Percentiles rank a stretch among this genome's conserved stretches.
Evolutionary conservation across 2,797 vertebrate genomes (phyloP).

Genomic region (Botia almorhae): DNA sequence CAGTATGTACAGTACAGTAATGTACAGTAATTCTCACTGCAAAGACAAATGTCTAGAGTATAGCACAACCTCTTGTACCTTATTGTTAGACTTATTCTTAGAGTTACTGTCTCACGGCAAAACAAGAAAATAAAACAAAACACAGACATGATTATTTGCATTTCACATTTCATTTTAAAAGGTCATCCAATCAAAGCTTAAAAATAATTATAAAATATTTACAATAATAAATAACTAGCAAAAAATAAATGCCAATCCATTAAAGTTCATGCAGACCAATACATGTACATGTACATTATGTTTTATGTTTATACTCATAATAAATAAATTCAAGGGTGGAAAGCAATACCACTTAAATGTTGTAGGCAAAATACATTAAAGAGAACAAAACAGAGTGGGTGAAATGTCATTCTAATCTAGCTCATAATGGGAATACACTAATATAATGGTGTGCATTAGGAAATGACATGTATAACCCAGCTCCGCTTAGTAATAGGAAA

Average conservation of each 20-base stretch:
- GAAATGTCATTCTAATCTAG: conserved; percentile 4
- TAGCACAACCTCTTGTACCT: no score
- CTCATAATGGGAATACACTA: conserved; percentile 1
- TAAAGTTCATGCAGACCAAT: not conserved
- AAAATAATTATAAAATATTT: not conserved
- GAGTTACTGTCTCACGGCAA: not conserved
- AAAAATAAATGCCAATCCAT: not conserved
- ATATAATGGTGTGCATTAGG: conserved; percentile 26
- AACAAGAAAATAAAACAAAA: not conserved
- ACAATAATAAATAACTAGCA: not conserved
- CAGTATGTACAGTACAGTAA: no score
- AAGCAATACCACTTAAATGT: not conserved
- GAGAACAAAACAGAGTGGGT: not conserved
- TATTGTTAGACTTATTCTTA: not conserved
- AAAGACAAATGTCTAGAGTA: no score
- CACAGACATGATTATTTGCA: conserved; percentile 5
- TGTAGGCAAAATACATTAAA: not conserved
- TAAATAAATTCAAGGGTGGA: conserved; percentile 4
- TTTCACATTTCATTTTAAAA: conserved; percentile 6
- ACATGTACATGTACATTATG: not conserved
- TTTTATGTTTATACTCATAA: not conserved
- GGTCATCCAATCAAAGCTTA: not conserved
- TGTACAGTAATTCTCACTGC: no score
- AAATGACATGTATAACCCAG: conserved; percentile 18
- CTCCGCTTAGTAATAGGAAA: conserved; percentile 19